A percentile compares a stretch with the other conserved stretches of the same genome.
Conservation (phyloP, 1,140 invertebrate genomes). For the Drosophila dunni region DNA sequence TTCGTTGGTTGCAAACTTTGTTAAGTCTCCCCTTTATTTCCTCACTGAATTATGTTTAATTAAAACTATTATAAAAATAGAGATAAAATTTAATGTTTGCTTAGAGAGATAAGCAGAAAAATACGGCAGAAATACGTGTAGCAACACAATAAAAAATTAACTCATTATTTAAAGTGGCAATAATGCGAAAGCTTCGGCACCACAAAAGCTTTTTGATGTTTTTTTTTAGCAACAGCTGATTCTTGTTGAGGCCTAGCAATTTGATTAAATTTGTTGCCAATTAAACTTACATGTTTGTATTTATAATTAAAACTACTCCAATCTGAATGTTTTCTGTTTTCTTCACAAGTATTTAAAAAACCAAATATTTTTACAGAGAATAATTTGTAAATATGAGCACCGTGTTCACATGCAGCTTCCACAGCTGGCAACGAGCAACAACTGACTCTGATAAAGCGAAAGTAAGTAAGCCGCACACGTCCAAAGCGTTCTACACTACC, state of each 20-base stretch:
- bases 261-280: background rate
- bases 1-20: background rate
- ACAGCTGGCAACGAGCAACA: constrained; percentile 23
- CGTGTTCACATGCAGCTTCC: constrained; percentile 3
- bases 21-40: background rate
- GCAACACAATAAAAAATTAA: background rate
- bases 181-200: background rate
- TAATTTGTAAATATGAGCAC: background rate
- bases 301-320: background rate
- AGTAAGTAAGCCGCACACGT: background rate
- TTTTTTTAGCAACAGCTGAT: constrained; percentile 17
- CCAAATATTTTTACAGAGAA: no score
- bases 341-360: no score
- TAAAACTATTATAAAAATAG: background rate
- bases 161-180: background rate
- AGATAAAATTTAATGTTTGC: background rate
- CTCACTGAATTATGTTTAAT: background rate
- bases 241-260: background rate
- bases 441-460: constrained; percentile 1
- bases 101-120: background rate
- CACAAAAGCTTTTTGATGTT: constrained; percentile 1
- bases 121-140: background rate
- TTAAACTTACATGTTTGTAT: background rate
- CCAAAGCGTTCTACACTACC: constrained; percentile 1
- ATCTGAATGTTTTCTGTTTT: background rate